These are phyloP conservation scores for Chelonus insularis DNA, from an alignment of 1,140 invertebrate genomes.

Conservation along the genomic window DNA sequence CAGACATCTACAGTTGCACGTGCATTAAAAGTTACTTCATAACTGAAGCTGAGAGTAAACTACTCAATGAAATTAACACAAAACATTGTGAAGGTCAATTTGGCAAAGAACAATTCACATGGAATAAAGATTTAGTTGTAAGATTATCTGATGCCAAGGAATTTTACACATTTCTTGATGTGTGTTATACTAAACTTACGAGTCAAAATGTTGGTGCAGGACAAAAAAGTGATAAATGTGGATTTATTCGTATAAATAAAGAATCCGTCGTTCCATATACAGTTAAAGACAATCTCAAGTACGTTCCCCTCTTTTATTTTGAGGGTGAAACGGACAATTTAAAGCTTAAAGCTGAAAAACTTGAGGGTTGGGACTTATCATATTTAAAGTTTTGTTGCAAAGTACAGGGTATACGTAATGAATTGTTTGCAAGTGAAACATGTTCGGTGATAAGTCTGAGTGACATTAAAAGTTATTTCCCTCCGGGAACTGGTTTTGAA, in stretches of 20 bases:
- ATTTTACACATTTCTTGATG: constrained; percentile 88
- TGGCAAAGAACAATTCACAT: constrained; percentile 85
- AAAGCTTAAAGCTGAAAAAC: constrained; percentile 79
- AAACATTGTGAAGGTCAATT: constrained; percentile 91
- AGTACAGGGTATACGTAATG: constrained; percentile 88
- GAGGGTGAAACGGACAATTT: constrained; percentile 90
- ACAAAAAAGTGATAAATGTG: constrained; percentile 76
- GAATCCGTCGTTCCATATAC: constrained; percentile 94
- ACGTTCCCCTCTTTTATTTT: constrained; percentile 92
- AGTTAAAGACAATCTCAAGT: constrained; percentile 78
- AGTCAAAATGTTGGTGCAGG: constrained; percentile 59
- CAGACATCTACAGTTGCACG: constrained; percentile 84
- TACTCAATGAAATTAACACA: constrained; percentile 91
- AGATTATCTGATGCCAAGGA: constrained; percentile 82
- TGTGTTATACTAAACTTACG: constrained; percentile 82
- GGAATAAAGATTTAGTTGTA: constrained; percentile 89
- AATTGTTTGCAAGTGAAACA: constrained; percentile 85
- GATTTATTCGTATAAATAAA: constrained; percentile 92
- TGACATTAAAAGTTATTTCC: constrained; percentile 89
- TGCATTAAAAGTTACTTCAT: constrained; percentile 93
- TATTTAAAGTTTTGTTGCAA: constrained; percentile 94
- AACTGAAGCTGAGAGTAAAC: constrained; percentile 83
- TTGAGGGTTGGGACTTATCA: constrained; percentile 88
- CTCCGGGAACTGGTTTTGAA: constrained; percentile 83
- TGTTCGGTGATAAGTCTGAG: constrained; percentile 86